These are phyloP conservation scores for Dyspetes luteomarginatus DNA, from an alignment of 2,888 invertebrate species.

Conservation along the genomic window DNA sequence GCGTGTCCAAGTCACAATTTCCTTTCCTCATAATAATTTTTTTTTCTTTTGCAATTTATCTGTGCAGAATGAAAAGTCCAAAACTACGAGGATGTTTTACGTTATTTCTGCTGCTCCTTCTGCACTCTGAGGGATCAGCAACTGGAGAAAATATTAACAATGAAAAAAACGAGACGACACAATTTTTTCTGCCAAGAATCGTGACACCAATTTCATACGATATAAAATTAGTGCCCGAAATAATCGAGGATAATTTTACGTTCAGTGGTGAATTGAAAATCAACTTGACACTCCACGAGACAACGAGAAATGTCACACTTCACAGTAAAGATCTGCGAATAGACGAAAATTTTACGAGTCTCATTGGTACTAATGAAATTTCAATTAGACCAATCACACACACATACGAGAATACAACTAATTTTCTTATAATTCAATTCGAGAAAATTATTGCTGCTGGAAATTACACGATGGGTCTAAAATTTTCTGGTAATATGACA, in stretches of 20 bases:
- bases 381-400: conserved; percentile 59
- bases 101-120: conserved; percentile 38
- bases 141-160: conserved; percentile 32
- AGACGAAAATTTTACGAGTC: conserved; percentile 73
- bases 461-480: conserved; percentile 85
- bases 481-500: conserved; percentile 85
- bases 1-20: neutral
- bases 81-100: conserved; percentile 40
- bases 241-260: conserved; percentile 79
- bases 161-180: conserved; percentile 29
- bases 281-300: conserved; percentile 61
- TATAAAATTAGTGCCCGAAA: conserved; percentile 84
- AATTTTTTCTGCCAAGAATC: conserved; percentile 85
- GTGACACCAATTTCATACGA: conserved; percentile 85
- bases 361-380: conserved; percentile 43
- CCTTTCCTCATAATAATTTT: neutral
- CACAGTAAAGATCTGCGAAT: conserved; percentile 82
- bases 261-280: conserved; percentile 67
- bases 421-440: conserved; percentile 61
- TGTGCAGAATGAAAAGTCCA: conserved; percentile 45
- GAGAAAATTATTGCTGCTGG: conserved; percentile 70
- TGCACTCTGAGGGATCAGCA: conserved; percentile 41
- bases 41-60: neutral
- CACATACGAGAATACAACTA: conserved; percentile 58
- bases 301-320: conserved; percentile 81